Percentiles rank a stretch among this genome's conserved stretches.
phyloP scores from a whole-genome alignment of 2,888 invertebrate genomes.

The Zele albiditarsus region DNA sequence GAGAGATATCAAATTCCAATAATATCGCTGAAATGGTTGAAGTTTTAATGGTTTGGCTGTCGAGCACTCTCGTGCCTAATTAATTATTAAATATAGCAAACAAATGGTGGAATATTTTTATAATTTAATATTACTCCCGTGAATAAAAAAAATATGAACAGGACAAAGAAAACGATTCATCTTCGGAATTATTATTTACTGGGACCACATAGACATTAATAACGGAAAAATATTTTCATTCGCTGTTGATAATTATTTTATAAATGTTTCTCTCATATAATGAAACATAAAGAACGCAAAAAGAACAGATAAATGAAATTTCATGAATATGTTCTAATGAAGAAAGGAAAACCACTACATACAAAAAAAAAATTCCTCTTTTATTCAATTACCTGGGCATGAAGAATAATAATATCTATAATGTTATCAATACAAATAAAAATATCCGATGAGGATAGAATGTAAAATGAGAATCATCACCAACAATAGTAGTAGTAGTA shows the following conservation, averaged over 20 bases:
- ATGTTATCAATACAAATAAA: neutral
- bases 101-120: slow-evolving; percentile 5
- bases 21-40: slow-evolving; percentile 50
- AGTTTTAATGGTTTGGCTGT: slow-evolving; percentile 52
- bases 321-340: no score
- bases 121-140: neutral
- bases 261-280: no score
- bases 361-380: neutral
- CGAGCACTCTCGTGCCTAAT: slow-evolving; percentile 48
- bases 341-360: neutral
- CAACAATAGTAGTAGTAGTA: neutral
- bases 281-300: no score
- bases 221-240: no score
- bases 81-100: slow-evolving; percentile 51
- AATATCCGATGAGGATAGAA: neutral
- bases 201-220: no score
- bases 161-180: no score
- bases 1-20: slow-evolving; percentile 49
- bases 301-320: no score
- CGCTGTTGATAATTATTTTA: no score
- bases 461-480: neutral
- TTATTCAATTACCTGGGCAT: neutral
- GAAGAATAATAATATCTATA: neutral
- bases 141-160: neutral
- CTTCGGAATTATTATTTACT: no score